Base-by-base conservation (phyloP, 1,140 invertebrate species). In the Pseudobourletiella spinata region DNA sequence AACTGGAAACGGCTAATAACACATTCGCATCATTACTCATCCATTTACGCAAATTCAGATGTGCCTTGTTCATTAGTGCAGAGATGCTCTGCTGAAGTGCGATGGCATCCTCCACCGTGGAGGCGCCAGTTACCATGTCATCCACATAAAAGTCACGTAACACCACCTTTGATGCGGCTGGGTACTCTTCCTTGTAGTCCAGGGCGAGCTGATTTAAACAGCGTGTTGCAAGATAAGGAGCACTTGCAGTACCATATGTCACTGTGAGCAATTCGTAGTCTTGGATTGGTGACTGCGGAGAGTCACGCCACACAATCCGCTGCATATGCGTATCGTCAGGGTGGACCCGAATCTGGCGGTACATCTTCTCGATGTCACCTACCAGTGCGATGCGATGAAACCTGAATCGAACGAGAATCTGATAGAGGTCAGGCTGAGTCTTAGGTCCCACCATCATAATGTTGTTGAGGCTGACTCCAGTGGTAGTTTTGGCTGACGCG, bases 271-370 rank as follows among this genome's bases (percentile, higher is more conserved):
- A n/a, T 39, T 11, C n/a, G n/a, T 39, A 39, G 8, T 39, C 32
- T 11, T 8, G n/a, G 8, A 39, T 39, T 39, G 32, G 32, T n/a
- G n/a, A 39, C 8, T 8, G n/a, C 32, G 64, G 56, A 20, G 61
- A 52, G 50, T 70, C 26, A 44, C 73, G 60, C 73, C 75, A 76
- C 1, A 77, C 18, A n/a, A 77, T 73, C 18, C 65, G 54, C 70
- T 76, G 74, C 22, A 71, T 57, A 29, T 67, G 50, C 29, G 18
- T 26, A 51, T 50, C 56, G 16, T 60, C 51, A 30, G 24, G 6
- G 6, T 57, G 28, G 2, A 67, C 46, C 32, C 26, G 4, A 18
- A 64, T 56, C 46, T 59, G 50, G 2, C 69, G 59, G 58, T 67
- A 70, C 70, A 71, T 73, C 59, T 73, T 68, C 44, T 18, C 62